Evolutionary conservation across 2,797 vertebrate genomes (phyloP).

Genomic region (Eurystomus glaucurus): DNA sequence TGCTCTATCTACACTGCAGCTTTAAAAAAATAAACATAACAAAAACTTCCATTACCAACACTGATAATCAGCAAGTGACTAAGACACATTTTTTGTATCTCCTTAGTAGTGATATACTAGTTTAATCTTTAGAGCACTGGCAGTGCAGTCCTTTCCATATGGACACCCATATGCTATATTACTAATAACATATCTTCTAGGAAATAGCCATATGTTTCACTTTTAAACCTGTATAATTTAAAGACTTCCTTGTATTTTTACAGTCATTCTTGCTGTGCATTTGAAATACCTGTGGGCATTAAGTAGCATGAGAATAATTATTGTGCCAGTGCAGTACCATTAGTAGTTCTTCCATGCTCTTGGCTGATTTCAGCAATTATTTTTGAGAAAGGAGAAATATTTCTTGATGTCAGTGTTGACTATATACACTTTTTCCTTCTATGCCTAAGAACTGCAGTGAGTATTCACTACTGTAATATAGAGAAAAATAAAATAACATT

Average conservation of each 20-base stretch:
- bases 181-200: conserved; percentile 63
- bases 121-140: conserved; percentile 68
- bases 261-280: not conserved
- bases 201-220: conserved; percentile 75
- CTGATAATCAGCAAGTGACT: conserved; percentile 54
- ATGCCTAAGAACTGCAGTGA: not conserved
- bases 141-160: conserved; percentile 73
- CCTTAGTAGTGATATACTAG: conserved; percentile 77
- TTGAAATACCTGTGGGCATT: conserved; percentile 53
- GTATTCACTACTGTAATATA: not conserved
- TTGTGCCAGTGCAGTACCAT: not conserved
- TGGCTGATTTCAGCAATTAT: not conserved
- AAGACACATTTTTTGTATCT: conserved; percentile 66
- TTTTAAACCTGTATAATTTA: conserved; percentile 68
- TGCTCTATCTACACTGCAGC: not conserved
- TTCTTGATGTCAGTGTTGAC: not conserved
- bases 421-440: not conserved
- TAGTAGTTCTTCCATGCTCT: not conserved
- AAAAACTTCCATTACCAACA: conserved; percentile 37
- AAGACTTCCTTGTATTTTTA: conserved; percentile 56
- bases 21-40: conserved; percentile 35
- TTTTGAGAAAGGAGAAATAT: not conserved
- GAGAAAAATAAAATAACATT: not conserved
- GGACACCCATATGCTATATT: conserved; percentile 70
- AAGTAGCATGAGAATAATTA: conserved; percentile 39